Evolutionary conservation across 2,113 vertebrate species (phyloP).

Genomic region (Siphamia tubifer): DNA sequence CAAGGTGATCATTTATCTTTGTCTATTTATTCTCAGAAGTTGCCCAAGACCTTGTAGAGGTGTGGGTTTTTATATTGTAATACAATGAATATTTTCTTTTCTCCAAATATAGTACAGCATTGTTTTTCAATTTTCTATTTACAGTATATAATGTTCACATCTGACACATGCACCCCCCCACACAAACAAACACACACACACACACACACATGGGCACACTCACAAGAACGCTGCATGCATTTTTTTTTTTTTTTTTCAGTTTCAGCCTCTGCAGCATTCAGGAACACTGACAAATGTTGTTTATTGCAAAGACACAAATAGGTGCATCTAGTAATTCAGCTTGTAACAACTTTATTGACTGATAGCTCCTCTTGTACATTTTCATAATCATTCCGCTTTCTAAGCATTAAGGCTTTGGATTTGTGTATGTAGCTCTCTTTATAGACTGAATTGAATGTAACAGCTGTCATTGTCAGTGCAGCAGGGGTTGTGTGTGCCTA

Average conservation of each 20-base stretch:
- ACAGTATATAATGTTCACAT: neutral
- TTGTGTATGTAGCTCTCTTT: neutral
- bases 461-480: neutral
- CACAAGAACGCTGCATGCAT: neutral
- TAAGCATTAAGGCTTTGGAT: slow-evolving; percentile 10
- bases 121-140: too few relatives aligned
- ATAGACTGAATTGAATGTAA: neutral
- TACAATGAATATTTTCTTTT: too few relatives aligned
- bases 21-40: neutral
- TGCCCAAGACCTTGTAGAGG: too few relatives aligned
- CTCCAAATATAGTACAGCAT: too few relatives aligned
- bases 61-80: too few relatives aligned
- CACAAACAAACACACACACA: too few relatives aligned
- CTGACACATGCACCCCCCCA: too few relatives aligned
- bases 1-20: neutral
- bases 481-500: neutral
- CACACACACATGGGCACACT: too few relatives aligned
- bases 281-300: slow-evolving; percentile 23
- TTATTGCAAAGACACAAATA: neutral
- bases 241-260: neutral
- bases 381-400: slow-evolving; percentile 23
- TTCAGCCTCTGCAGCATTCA: neutral
- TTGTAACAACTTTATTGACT: slow-evolving; percentile 11
- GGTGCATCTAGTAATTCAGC: slow-evolving; percentile 13
- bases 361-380: neutral